phyloP scores from a whole-genome alignment of 2,888 invertebrate genomes.

The Halictus ligatus region DNA sequence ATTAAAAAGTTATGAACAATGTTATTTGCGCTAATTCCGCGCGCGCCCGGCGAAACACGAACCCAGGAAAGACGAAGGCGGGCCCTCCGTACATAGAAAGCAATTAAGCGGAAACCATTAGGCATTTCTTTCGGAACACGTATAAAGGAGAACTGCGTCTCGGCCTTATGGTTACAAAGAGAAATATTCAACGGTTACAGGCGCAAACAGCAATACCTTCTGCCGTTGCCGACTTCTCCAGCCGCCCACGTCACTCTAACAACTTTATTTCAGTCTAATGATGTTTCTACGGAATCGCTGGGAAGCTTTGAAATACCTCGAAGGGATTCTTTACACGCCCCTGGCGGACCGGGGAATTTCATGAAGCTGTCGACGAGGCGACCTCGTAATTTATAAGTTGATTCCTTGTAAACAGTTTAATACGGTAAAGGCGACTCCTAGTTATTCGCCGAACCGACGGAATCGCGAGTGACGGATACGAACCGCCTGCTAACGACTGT shows the following conservation, averaged over 20 bases:
- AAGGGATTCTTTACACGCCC: constrained; percentile 17
- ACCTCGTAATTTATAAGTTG: constrained; percentile 22
- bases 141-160: not conserved
- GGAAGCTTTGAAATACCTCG: constrained; percentile 7
- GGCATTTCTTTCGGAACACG: constrained; percentile 14
- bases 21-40: constrained; percentile 6
- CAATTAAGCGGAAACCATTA: constrained; percentile 23
- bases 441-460: not conserved
- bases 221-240: not conserved
- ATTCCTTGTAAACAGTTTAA: constrained; percentile 31
- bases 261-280: constrained; percentile 34
- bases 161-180: not conserved
- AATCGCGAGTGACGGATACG: not conserved
- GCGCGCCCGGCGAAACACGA: too few relatives aligned
- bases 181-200: constrained; percentile 20
- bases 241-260: constrained; percentile 7
- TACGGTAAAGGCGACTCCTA: not conserved
- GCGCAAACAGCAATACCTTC: constrained; percentile 7
- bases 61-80: not conserved
- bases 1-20: constrained; percentile 8
- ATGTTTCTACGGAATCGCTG: constrained; percentile 28
- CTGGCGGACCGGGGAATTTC: constrained; percentile 21
- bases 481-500: not conserved
- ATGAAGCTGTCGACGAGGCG: not conserved
- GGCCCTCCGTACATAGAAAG: not conserved